These are phyloP conservation scores for Flabesymbios commensalis DNA, from an alignment of 2,888 invertebrate genomes.

Conservation along the genomic window DNA sequence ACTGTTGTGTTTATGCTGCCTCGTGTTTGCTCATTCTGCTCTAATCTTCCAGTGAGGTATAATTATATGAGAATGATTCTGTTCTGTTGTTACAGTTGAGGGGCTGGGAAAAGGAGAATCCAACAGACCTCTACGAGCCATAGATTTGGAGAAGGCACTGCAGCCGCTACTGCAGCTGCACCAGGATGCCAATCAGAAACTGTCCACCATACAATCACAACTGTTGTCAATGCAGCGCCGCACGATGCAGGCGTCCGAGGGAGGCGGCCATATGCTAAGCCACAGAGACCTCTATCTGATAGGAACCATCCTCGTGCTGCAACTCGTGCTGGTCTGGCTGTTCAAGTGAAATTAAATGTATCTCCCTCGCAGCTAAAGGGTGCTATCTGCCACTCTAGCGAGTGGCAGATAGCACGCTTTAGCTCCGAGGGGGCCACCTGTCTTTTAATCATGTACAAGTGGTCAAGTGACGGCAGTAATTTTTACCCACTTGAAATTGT, in stretches of 20 bases:
- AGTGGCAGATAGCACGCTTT: too few relatives aligned
- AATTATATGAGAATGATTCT: too few relatives aligned
- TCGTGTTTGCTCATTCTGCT: too few relatives aligned
- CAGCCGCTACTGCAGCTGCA: constrained; percentile 16
- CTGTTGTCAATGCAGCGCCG: constrained; percentile 16
- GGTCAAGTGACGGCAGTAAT: too few relatives aligned
- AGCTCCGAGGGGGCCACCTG: too few relatives aligned
- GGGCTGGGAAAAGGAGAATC: background rate
- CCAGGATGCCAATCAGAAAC: constrained; percentile 5
- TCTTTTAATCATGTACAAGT: too few relatives aligned
- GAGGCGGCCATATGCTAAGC: background rate
- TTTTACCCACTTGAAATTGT: too few relatives aligned
- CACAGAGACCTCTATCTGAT: constrained; percentile 12
- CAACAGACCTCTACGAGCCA: background rate
- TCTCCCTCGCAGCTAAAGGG: too few relatives aligned
- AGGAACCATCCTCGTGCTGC: constrained; percentile 5
- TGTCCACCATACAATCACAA: constrained; percentile 15
- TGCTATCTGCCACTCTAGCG: too few relatives aligned
- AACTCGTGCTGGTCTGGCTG: constrained; percentile 10
- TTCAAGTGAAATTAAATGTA: too few relatives aligned
- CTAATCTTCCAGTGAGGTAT: too few relatives aligned
- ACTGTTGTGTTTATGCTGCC: too few relatives aligned
- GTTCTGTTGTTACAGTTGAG: constrained; percentile 5
- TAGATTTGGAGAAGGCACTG: constrained; percentile 5
- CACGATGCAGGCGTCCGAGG: background rate